Base-by-base conservation (phyloP, 2,797 vertebrate species). In the Todus mexicanus region DNA sequence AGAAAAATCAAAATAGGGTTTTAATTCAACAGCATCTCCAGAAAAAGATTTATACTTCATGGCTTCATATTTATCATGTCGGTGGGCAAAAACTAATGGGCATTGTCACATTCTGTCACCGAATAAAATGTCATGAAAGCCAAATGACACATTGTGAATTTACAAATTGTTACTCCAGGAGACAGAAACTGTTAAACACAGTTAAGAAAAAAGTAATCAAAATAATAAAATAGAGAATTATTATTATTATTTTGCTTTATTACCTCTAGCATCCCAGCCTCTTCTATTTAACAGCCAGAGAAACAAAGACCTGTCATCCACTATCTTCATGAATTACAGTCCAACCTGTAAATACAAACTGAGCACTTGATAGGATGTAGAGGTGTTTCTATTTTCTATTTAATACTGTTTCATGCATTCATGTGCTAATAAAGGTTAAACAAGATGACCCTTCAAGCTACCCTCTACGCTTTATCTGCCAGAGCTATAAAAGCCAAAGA, bases 401-500 rank as follows among this genome's bases (percentile, higher is more conserved):
- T 93, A 94, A 95, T 93, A 83, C 73, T 70, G 71, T 77, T 94
- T 96, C 77, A 63, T 77, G 83, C 51, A 91, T 89, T 95, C 80
- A 94, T 90, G 90, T 94, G 80, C 64, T 92, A 97, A 97, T 94
- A 93, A 92, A 91, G 88, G 85, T 91, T 94, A 92, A 94, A 89
- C 76, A 78, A 84, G 71, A 84, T 69, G 77, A 93, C 83, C 65
- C 73, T 89, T 91, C 83, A 90, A 87, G 78, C 83, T 71, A 50
- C 78, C 29, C 87, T 80, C 75, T 82, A 66, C 74, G 72, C 38
- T 77, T 94, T 92, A 71, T 83, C 84, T 94, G 68, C 73, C 81
- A 93, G 78, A 92, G 71, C 56, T 92, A 84, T 84, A 79, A 86
- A 92, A 94, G 87, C 61, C 47, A 80, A 79, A 95, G 87, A 92